Conservation (phyloP, 2,888 invertebrate genomes). For the Polyploca ridens region DNA sequence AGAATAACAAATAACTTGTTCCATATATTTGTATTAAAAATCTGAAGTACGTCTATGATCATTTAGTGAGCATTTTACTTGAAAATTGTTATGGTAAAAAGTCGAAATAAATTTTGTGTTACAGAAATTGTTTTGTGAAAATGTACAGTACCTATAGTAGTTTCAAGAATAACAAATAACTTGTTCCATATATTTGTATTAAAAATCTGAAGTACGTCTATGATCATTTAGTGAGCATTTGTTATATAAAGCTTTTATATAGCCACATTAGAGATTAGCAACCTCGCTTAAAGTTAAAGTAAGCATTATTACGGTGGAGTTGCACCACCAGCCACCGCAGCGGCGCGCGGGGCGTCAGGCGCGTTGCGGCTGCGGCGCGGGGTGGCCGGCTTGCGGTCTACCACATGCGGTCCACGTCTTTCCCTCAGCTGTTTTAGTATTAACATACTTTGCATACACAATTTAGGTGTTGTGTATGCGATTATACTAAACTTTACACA, state of each 20-base stretch:
- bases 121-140: neutral
- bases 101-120: too few relatives aligned
- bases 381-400: constrained; percentile 14
- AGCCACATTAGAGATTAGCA: neutral
- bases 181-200: too few relatives aligned
- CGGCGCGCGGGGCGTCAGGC: constrained; percentile 14
- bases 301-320: neutral
- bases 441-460: constrained; percentile 14
- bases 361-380: constrained; percentile 13
- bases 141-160: neutral
- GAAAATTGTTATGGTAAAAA: too few relatives aligned
- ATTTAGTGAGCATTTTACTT: too few relatives aligned
- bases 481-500: neutral
- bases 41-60: too few relatives aligned
- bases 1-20: too few relatives aligned
- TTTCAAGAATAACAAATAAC: too few relatives aligned
- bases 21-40: too few relatives aligned
- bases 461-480: neutral
- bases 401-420: constrained; percentile 22
- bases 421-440: constrained; percentile 37
- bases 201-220: too few relatives aligned
- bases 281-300: neutral
- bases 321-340: constrained; percentile 18
- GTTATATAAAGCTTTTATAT: too few relatives aligned
- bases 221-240: too few relatives aligned